Evolutionary conservation across 2,113 vertebrate species (phyloP), one percentile per base, ranked within the genome.

Genomic region (Morone saxatilis): DNA sequence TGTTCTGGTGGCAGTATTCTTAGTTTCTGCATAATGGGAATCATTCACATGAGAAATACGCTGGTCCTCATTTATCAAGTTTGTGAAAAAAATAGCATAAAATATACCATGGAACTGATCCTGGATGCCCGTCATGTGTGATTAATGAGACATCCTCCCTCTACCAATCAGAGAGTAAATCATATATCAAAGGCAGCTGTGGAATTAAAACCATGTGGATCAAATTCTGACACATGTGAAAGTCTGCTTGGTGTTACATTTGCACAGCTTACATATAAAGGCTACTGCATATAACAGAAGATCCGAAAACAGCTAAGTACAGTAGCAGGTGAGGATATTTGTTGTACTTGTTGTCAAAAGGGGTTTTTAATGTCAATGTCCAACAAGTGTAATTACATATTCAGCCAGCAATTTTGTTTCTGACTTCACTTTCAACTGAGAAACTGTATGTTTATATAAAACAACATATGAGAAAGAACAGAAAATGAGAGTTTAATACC

Each of bases 51-150:
- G 53, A 71, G 54, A 74, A 57, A 68, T 17, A 41, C 14, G 47
- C 25, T 12, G 13, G 17, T 70, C 53, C 74, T 84, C 62, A 74
- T 81, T 88, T 19, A 76, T 85, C 71, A 79, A 16, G 7, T 66
- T 74, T 66, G 61, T 72, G 41, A 68, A 84, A 76, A 81, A 73
- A 81, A 71, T 5, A 20, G 61, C 45, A 4, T 76, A 48, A 78
- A 85, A 72, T 66, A 72, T 41, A 67, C 25, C 40, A 59, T 81
- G 45, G 43, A 80, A 92, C 80, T 53, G 16, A 78, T 77, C 63
- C 71, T 80, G 56, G 36, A 25, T 41, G 50, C 22, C 66, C 81
- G 78, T 61, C 38, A 77, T 36, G 54, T 71, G 83, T 63, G 63
- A 88, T 77, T 79, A 84, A 86, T 84, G 78, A 71, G 41, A 77